Evolutionary conservation across 2,113 vertebrate species (phyloP), one percentile per base, ranked within the genome.

Genomic region (Physeter macrocephalus): DNA sequence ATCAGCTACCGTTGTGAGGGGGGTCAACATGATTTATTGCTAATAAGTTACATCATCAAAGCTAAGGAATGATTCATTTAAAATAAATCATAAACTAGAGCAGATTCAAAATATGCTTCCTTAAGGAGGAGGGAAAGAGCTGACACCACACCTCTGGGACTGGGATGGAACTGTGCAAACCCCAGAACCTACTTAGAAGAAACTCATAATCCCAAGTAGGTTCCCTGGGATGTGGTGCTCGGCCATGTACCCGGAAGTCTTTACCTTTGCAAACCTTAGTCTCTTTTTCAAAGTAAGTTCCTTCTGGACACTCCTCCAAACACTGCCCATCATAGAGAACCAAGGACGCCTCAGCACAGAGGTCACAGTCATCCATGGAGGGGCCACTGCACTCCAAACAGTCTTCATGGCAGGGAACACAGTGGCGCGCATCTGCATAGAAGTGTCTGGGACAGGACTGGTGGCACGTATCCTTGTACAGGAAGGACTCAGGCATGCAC

Each of bases 301-400:
- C 97, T 77, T 57, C 77, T 17, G 99, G 99, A 88, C 99, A 99
- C 7, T 90, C 8, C 3, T 97, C 20, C 62, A 99, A 95, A 95
- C 99, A 99, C 57, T 80, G 95, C 54, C 99, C 99, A 0, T 98
- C 89, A 36, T 99, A 98, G 14, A 98, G 98, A 46, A 99, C 86
- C 13, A 97, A 98, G 86, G 36, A 94, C 0, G 5, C 1, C 27
- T 94, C 36, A 6, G 25, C 1, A 66, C 99, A 99, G 52, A n/a
- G 34, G 20, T 86, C 93, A n/a, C 99, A 99, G 98, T 99, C 99
- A 0, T 99, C 98, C 0, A 66, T 82, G 13, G 98, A 97, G 0
- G 99, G 99, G 10, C 99, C 99, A 0, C 96, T 98, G 96, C 99
- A 99, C 2, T 98, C 96, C 62, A 95, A 96, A 88, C 99, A 99